Evolutionary conservation across 2,113 vertebrate genomes (phyloP).

Genomic region (Ammodytes marinus): DNA sequence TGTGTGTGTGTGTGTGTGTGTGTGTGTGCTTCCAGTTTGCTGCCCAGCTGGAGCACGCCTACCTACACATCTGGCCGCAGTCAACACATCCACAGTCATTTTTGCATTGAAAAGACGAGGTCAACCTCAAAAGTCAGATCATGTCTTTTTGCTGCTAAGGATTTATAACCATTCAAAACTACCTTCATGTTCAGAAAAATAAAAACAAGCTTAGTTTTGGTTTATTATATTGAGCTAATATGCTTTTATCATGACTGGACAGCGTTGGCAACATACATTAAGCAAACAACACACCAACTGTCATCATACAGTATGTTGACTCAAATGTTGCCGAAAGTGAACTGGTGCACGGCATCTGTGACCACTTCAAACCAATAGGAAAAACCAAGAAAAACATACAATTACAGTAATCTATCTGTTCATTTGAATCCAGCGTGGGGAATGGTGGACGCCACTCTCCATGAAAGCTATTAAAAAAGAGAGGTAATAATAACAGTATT

Average conservation of each 20-base stretch:
- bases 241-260: too few relatives aligned
- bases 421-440: neutral
- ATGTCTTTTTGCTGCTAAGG: neutral
- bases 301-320: neutral
- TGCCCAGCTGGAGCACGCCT: neutral
- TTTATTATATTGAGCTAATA: too few relatives aligned
- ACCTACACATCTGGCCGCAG: neutral
- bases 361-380: neutral
- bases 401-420: neutral
- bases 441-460: neutral
- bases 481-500: neutral
- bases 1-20: too few relatives aligned
- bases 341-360: neutral
- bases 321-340: neutral
- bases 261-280: neutral
- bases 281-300: neutral
- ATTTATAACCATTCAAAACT: neutral
- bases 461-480: neutral
- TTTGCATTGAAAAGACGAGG: neutral
- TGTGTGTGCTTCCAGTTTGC: too few relatives aligned
- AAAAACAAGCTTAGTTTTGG: too few relatives aligned
- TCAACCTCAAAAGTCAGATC: neutral
- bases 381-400: neutral
- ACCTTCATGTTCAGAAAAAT: neutral
- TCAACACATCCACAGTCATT: neutral